Evolutionary conservation across 2,797 vertebrate species (phyloP), one percentile per base, ranked within the genome.

Genomic region (Loriculus beryllinus): DNA sequence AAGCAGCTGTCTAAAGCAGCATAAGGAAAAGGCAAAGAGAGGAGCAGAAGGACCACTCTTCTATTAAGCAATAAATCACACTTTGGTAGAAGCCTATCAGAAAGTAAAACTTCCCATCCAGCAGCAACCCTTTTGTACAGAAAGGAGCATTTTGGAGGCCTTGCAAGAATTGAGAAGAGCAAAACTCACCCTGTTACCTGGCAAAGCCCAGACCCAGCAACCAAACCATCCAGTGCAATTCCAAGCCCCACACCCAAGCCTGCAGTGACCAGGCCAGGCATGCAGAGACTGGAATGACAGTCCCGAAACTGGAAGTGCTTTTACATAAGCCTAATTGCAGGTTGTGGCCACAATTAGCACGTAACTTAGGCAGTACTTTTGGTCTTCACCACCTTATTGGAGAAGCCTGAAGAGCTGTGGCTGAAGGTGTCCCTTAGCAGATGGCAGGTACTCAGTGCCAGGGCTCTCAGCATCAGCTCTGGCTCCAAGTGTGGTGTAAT

Each of bases 371-470:
- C 54, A 82, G 92, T 56, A 12, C 29, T 82, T 69, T 4, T 86
- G 60, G 35, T 28, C 72, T 48, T 31, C 33, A 56, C 0, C 45
- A 57, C 23, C 20, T 56, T 28, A 18, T 0, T 45, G 60, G 29
- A 65, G 88, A 78, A 64, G 45, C 22, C 25, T 65, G 69, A 2
- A 9, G 16, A 4, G 1, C 35, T 21, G 72, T 5, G 37, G 59
- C 48, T 88, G 76, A 77, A 72, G 75, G 77, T 77, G 90, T 21
- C 86, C 77, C 76, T 64, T 2, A 83, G 83, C 94, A 94, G 92
- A 86, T 88, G 91, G 88, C 86, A 83, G 37, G 31, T 35, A n/a
- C 33, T 47, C 80, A 0, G 1, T 88, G 94, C 94, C 92, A 95
- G 74, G 82, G 69, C 76, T 70, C n/a, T 35, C 71, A 86, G 72